A percentile compares a stretch with the other conserved stretches of the same genome.
phyloP scores from a whole-genome alignment of 53 echinoderm and acorn worm genomes.

The Echinometra lucunter region DNA sequence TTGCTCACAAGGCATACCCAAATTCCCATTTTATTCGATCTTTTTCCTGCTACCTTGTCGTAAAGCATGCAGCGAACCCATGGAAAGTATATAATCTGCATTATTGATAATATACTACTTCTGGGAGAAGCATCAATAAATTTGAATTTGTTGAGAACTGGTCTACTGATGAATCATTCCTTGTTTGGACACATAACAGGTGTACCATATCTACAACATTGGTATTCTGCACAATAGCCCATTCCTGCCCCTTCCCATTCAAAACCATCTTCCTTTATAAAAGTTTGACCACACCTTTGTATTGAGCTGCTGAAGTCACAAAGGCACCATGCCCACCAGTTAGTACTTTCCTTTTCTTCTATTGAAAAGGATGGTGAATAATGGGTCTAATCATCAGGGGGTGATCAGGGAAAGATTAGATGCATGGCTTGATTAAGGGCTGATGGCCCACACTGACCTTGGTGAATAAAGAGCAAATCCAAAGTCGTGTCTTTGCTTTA shows the following conservation, averaged over 20 bases:
- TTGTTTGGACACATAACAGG: background rate
- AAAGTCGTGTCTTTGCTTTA: slow-evolving; percentile 25
- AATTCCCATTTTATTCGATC: too few relatives aligned
- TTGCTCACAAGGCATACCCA: too few relatives aligned
- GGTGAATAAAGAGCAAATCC: background rate
- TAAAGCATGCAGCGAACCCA: too few relatives aligned
- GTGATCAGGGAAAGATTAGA: background rate
- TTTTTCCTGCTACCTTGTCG: too few relatives aligned
- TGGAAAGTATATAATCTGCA: too few relatives aligned
- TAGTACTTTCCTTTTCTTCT: background rate
- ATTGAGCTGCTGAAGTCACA: slow-evolving; percentile 9
- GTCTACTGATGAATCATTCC: background rate
- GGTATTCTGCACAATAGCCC: slow-evolving; percentile 33
- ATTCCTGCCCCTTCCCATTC: background rate
- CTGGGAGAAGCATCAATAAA: background rate
- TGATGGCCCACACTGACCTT: background rate
- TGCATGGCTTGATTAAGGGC: background rate
- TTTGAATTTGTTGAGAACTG: background rate
- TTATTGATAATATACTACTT: too few relatives aligned
- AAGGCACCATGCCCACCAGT: background rate
- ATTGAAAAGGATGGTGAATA: slow-evolving; percentile 25
- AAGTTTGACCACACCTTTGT: slow-evolving; percentile 47
- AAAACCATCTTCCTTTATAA: background rate
- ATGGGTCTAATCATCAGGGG: background rate
- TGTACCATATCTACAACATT: background rate